Evolutionary conservation across 2,113 vertebrate genomes (phyloP).

Genomic region (Macquaria ambigua): DNA sequence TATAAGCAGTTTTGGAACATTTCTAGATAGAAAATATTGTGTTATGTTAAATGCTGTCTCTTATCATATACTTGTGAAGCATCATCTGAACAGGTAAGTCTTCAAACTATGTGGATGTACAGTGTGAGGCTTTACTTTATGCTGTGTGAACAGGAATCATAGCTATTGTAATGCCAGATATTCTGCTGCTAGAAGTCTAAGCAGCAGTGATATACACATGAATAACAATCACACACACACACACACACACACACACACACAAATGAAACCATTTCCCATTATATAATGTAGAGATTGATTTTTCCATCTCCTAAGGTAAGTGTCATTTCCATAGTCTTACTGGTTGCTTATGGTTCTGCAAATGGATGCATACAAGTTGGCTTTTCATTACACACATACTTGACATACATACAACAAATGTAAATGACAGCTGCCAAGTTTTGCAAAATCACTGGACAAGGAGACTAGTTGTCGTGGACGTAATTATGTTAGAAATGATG

Average conservation of each 20-base stretch:
- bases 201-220: background rate
- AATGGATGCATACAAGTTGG: slow-evolving; percentile 9
- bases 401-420: background rate
- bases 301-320: slow-evolving; percentile 75
- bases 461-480: background rate
- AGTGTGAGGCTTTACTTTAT: background rate
- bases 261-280: background rate
- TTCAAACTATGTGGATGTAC: slow-evolving; percentile 9
- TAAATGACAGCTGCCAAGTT: background rate
- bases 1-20: background rate
- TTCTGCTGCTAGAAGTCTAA: background rate
- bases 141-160: background rate
- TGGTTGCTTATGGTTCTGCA: slow-evolving; percentile 17
- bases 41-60: slow-evolving; percentile 46
- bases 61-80: slow-evolving; percentile 59
- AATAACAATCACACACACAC: background rate
- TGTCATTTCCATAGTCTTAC: slow-evolving; percentile 47
- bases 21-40: slow-evolving; percentile 15
- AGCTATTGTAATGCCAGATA: slow-evolving; percentile 1
- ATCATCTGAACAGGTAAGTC: slow-evolving; percentile 76
- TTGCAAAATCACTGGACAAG: background rate
- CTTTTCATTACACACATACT: slow-evolving; percentile 20
- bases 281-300: slow-evolving; percentile 26
- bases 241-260: slow-evolving; percentile 13
- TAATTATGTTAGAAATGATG: background rate